Conservation (phyloP, 1,140 invertebrate species). For the Choristoneura fumiferana region DNA sequence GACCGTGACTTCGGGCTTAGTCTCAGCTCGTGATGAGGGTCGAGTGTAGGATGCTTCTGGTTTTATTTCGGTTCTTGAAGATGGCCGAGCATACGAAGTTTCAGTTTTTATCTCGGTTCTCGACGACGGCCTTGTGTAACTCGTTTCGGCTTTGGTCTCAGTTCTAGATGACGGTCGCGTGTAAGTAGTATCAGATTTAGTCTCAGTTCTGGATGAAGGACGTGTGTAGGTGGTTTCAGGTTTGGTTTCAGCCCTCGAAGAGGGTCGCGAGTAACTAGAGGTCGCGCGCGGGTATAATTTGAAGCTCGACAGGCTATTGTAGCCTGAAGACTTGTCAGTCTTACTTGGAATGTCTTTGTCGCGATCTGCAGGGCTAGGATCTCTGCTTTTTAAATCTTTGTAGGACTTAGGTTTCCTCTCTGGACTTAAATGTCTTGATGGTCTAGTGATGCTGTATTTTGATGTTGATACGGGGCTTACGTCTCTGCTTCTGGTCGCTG, state of each 20-base stretch:
- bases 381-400: conserved; percentile 62
- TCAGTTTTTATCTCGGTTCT: conserved; percentile 42
- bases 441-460: conserved; percentile 58
- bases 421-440: conserved; percentile 58
- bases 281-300: conserved; percentile 67
- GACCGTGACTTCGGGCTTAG: conserved; percentile 51
- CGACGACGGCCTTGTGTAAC: conserved; percentile 1
- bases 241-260: conserved; percentile 56
- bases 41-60: conserved; percentile 22
- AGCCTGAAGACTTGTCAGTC: conserved; percentile 71
- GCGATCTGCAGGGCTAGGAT: conserved; percentile 59
- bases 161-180: conserved; percentile 22
- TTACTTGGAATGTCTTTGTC: conserved; percentile 77
- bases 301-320: conserved; percentile 68
- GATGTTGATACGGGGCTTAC: conserved; percentile 59
- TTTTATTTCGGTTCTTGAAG: conserved; percentile 29
- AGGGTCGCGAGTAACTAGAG: conserved; percentile 57
- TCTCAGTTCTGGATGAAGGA: conserved; percentile 29
- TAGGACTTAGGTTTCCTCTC: conserved; percentile 57
- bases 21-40: conserved; percentile 23
- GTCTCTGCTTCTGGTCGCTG: conserved; percentile 55
- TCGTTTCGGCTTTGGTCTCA: conserved; percentile 30
- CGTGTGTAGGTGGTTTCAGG: conserved; percentile 23
- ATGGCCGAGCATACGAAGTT: conserved; percentile 20
- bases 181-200: conserved; percentile 28